Percentiles rank a stretch among this genome's conserved stretches.
phyloP scores from a whole-genome alignment of 2,888 invertebrate species.

The Formica aserva region DNA sequence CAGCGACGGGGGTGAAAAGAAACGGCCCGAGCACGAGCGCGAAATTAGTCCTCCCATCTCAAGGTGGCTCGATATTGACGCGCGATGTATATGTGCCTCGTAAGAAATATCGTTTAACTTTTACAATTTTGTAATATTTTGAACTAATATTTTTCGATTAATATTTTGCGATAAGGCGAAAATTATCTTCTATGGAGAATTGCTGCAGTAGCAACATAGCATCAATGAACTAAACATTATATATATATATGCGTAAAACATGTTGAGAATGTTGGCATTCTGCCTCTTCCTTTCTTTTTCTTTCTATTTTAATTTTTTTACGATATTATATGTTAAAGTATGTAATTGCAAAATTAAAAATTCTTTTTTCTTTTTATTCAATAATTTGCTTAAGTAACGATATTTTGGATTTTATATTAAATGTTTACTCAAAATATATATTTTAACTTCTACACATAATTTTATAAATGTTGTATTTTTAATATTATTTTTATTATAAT shows the following conservation, averaged over 20 bases:
- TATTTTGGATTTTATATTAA: neutral
- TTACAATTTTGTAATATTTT: conserved; percentile 31
- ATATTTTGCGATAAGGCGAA: neutral
- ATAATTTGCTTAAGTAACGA: neutral
- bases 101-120: conserved; percentile 54
- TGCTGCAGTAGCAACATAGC: neutral
- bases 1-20: conserved; percentile 18
- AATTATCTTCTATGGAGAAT: conserved; percentile 42
- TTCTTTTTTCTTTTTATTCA: conserved; percentile 5
- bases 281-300: neutral
- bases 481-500: neutral
- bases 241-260: neutral
- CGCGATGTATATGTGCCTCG: conserved; percentile 23
- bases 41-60: conserved; percentile 60
- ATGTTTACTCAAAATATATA: neutral
- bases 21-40: neutral
- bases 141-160: neutral
- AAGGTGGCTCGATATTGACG: neutral
- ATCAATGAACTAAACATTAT: neutral
- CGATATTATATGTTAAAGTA: neutral
- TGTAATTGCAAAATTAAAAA: neutral
- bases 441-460: neutral
- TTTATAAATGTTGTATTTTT: conserved; percentile 5
- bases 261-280: conserved; percentile 1
- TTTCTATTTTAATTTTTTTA: neutral